A percentile compares a stretch with the other conserved stretches of the same genome.
phyloP scores from a whole-genome alignment of 2,797 vertebrate genomes.

The Gobio occitaniae region DNA sequence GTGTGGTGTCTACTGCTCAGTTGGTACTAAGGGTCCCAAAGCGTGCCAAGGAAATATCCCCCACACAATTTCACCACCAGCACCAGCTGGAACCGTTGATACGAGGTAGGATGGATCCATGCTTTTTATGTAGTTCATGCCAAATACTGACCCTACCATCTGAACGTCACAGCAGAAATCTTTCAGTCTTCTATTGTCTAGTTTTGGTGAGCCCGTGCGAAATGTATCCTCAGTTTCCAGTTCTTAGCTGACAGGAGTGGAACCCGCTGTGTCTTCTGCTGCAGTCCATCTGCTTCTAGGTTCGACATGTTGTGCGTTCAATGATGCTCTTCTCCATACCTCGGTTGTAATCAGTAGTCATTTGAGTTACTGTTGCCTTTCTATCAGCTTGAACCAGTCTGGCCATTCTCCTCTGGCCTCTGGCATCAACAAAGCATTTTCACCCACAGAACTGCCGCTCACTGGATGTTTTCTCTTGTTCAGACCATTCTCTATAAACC shows the following conservation, averaged over 20 bases:
- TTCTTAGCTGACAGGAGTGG: background rate
- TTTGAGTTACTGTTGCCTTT: too few species aligned
- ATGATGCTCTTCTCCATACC: too few species aligned
- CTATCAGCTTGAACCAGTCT: too few species aligned
- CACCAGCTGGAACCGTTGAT: background rate
- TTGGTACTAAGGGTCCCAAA: background rate
- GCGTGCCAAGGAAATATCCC: background rate
- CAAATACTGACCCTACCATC: background rate
- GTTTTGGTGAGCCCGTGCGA: background rate
- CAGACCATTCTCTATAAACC: too few species aligned
- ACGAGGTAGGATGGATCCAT: background rate
- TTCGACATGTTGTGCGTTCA: too few species aligned
- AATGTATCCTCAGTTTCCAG: background rate
- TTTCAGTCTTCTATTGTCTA: background rate
- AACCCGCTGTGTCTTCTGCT: background rate
- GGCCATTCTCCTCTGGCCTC: background rate
- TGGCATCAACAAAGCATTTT: conserved; percentile 57
- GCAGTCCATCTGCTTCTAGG: too few species aligned
- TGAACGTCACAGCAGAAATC: background rate
- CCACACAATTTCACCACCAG: background rate
- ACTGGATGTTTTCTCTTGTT: too few species aligned
- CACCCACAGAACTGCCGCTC: too few species aligned
- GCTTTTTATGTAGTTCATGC: background rate
- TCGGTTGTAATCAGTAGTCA: too few species aligned
- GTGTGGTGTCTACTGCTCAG: too few species aligned